Base-by-base conservation (phyloP, 2,113 vertebrate genomes). In the Anser cygnoides region DNA sequence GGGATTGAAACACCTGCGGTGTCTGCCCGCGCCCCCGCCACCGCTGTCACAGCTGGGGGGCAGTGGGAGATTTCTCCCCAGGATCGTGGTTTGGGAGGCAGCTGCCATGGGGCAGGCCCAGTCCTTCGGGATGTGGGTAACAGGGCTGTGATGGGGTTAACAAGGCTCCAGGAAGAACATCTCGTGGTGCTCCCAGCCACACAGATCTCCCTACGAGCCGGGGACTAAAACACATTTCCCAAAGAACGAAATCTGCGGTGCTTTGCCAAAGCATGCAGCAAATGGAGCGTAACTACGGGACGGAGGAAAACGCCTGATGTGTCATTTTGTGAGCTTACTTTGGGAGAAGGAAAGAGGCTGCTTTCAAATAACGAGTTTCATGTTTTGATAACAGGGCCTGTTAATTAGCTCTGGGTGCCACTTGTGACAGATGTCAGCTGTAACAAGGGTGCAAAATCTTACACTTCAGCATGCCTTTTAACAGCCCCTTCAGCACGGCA, bases 331-430 rank as follows among this genome's bases (percentile, higher is more conserved):
- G n/a, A 52, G 15, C 43, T 14, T 8, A 19, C 52, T 44, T 39
- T 15, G 57, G 66, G 52, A 75, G 74, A 54, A 77, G 39, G 44
- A 77, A 70, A 50, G 66, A 78, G 52, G 31, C 75, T 85, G 37
- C 57, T 85, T 71, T 44, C 66, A 50, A 84, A 55, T 78, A 54
- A 59, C 3, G 37, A 78, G 43, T 72, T 87, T 78, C 74, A 28
- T 71, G 14, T 90, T 80, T 92, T 92, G 93, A 18, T 88, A 90
- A 63, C n/a, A 14, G n/a, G 52, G 52, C 65, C 81, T 81, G 84
- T 66, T 89, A 87, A 89, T 93, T 67, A 90, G 86, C 46, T 82
- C 57, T 28, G 62, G 57, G 85, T 71, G 28, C 78, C 0, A 1
- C 57, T 74, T 54, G 70, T 39, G 67, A 39, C 43, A 82, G 90